Percentiles rank a stretch among this genome's conserved stretches.
phyloP scores from a whole-genome alignment of 2,888 invertebrate species.

The Bhutanitis thaidina region DNA sequence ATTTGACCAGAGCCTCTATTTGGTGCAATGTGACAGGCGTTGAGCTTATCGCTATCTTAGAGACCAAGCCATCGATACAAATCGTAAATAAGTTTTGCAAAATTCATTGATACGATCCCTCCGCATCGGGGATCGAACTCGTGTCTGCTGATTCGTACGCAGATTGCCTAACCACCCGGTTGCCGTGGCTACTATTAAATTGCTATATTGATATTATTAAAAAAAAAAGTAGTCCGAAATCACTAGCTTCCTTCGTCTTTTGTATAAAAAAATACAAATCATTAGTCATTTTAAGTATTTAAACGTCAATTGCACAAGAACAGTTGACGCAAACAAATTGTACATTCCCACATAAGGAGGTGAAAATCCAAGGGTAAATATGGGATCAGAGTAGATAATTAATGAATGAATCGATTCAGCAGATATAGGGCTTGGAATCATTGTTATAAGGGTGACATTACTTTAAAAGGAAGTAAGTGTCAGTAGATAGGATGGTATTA shows the following conservation, averaged over 20 bases:
- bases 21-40: too few species aligned
- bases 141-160: too few species aligned
- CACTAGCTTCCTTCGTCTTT: background rate
- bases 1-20: too few species aligned
- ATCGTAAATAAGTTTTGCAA: too few species aligned
- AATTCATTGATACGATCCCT: too few species aligned
- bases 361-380: conserved; percentile 76
- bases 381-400: conserved; percentile 57
- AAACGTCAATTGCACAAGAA: conserved; percentile 76
- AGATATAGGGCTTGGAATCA: conserved; percentile 34
- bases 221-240: background rate
- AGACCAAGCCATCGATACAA: too few species aligned
- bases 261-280: conserved; percentile 37
- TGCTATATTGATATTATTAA: background rate
- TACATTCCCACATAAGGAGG: conserved; percentile 75
- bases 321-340: conserved; percentile 75
- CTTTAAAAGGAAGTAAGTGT: conserved; percentile 33
- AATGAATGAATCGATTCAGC: conserved; percentile 45
- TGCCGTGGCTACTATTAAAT: too few species aligned
- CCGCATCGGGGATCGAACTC: too few species aligned
- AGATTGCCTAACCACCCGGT: too few species aligned
- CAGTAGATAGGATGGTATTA: conserved; percentile 53
- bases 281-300: conserved; percentile 68
- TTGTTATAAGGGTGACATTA: conserved; percentile 31
- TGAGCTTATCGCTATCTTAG: too few species aligned